A percentile compares a stretch with the other conserved stretches of the same genome.
These are phyloP conservation scores for Bovichtus diacanthus DNA, from an alignment of 2,797 vertebrate genomes.

Conservation along the genomic window DNA sequence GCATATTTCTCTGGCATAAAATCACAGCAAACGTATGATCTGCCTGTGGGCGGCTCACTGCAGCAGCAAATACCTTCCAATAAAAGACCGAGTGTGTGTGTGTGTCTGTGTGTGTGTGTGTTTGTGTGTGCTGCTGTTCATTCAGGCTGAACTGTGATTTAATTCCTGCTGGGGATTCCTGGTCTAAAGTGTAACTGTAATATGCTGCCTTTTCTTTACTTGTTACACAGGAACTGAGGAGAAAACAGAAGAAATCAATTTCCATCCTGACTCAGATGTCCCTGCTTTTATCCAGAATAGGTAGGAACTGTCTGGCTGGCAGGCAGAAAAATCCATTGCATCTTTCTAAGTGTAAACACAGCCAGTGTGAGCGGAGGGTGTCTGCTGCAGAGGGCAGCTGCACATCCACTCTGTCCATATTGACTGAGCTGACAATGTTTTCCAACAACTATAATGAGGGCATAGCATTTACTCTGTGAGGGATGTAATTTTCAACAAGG, in stretches of 20 bases:
- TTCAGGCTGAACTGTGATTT: conserved; percentile 46
- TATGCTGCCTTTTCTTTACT: conserved; percentile 23
- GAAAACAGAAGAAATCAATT: conserved; percentile 41
- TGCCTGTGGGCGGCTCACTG: conserved; percentile 3
- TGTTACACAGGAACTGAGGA: conserved; percentile 19
- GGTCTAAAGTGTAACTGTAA: conserved; percentile 27
- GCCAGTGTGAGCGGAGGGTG: conserved; percentile 23
- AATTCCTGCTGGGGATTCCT: conserved; percentile 49
- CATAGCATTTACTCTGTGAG: conserved; percentile 10
- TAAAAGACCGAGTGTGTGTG: neutral
- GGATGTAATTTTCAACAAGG: conserved; percentile 29
- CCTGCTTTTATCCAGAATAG: conserved; percentile 39
- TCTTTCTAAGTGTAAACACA: conserved; percentile 53
- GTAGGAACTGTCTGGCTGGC: conserved; percentile 14
- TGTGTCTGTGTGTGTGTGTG: neutral
- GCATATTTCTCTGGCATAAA: conserved; percentile 6
- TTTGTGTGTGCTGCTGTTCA: conserved; percentile 31
- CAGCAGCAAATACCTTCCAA: conserved; percentile 22
- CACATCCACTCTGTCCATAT: conserved; percentile 36
- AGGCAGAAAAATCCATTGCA: conserved; percentile 40
- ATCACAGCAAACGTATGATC: conserved; percentile 16
- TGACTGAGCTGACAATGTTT: conserved; percentile 55
- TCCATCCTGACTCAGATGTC: conserved; percentile 32
- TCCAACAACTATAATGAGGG: conserved; percentile 49
- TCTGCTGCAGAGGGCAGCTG: conserved; percentile 40